Evolutionary conservation across 2,113 vertebrate species (phyloP).

Genomic region (Phylloscopus trochiloides): DNA sequence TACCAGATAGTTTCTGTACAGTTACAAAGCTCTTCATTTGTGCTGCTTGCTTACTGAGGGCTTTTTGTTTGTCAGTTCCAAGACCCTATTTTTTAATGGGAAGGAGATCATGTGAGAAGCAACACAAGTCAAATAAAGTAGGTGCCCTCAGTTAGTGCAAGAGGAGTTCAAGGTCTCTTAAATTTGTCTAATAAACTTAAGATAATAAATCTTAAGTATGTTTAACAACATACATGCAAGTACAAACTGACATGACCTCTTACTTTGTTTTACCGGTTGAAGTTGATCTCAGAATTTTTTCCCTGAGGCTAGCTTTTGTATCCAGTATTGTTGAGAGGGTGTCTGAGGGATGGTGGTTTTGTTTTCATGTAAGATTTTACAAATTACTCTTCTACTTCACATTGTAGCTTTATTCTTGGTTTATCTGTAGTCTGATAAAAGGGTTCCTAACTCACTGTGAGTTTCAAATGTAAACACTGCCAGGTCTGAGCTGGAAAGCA

Average conservation of each 20-base stretch:
- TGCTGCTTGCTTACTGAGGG: not conserved
- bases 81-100: not conserved
- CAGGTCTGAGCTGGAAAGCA: not conserved
- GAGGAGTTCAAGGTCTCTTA: not conserved
- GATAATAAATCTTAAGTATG: not conserved
- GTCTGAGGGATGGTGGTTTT: not conserved
- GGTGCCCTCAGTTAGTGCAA: not conserved
- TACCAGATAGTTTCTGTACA: not conserved
- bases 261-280: not conserved
- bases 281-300: not conserved
- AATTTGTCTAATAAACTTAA: not conserved
- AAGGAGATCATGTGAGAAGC: not conserved
- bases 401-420: not conserved
- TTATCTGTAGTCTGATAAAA: not conserved
- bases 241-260: not conserved
- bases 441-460: not conserved
- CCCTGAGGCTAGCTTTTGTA: not conserved
- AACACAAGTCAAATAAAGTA: not conserved
- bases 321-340: not conserved
- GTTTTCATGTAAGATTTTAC: not conserved
- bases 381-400: not conserved
- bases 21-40: not conserved
- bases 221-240: not conserved
- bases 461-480: not conserved
- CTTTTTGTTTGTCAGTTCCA: not conserved